These are phyloP conservation scores for Cyclina sinensis DNA, from an alignment of 1,140 invertebrate genomes.

Conservation along the genomic window DNA sequence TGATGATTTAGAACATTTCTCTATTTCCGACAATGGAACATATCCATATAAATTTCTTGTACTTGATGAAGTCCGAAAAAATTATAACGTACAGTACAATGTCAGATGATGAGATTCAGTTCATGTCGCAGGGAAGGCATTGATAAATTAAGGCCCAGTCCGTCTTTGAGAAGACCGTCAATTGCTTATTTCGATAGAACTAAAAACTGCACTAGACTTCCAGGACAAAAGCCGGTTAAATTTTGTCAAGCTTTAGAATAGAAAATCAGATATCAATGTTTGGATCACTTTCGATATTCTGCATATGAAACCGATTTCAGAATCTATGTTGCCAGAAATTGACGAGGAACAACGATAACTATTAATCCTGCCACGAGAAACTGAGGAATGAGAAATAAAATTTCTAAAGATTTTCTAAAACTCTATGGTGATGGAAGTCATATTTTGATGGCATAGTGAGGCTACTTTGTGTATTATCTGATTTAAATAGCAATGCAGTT, in stretches of 20 bases:
- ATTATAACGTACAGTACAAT: too few relatives aligned
- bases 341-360: background rate
- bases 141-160: background rate
- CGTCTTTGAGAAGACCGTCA: background rate
- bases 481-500: conserved; percentile 28
- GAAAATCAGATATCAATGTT: conserved; percentile 57
- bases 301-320: background rate
- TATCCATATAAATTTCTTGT: background rate
- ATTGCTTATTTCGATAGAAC: background rate
- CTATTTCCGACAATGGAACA: too few relatives aligned
- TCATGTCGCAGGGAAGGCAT: background rate
- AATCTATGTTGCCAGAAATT: conserved; percentile 4
- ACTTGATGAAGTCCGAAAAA: background rate
- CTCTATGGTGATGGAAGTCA: background rate
- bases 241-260: background rate
- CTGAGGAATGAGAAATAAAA: conserved; percentile 3
- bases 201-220: conserved; percentile 38
- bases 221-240: background rate
- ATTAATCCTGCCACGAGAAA: conserved; percentile 21
- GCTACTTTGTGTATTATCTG: conserved; percentile 4
- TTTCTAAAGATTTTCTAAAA: background rate
- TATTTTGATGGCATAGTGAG: background rate
- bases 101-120: background rate
- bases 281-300: conserved; percentile 1
- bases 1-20: background rate